These are phyloP conservation scores for Platerodrilus igneus DNA, from an alignment of 2,888 invertebrate genomes.

Conservation along the genomic window DNA sequence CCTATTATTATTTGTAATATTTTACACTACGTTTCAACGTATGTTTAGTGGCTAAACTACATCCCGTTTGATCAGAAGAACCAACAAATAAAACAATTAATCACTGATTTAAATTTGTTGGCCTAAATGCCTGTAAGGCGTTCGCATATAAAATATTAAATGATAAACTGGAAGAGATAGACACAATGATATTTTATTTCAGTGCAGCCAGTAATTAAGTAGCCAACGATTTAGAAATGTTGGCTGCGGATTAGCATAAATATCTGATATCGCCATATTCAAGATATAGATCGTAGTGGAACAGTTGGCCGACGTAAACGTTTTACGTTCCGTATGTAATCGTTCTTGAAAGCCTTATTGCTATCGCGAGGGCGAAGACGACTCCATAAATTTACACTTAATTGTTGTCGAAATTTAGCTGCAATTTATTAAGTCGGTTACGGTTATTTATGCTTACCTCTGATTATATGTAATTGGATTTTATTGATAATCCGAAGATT, in stretches of 20 bases:
- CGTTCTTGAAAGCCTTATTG: slow-evolving; percentile 36
- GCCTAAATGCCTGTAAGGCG: slow-evolving; percentile 10
- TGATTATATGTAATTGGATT: slow-evolving; percentile 45
- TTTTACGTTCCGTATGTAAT: slow-evolving; percentile 33
- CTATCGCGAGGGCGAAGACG: slow-evolving; percentile 40
- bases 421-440: slow-evolving; percentile 38
- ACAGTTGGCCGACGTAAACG: slow-evolving; percentile 35
- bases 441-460: slow-evolving; percentile 29
- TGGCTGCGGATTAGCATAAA: slow-evolving; percentile 37
- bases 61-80: slow-evolving; percentile 21
- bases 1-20: slow-evolving; percentile 44
- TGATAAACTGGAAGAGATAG: slow-evolving; percentile 11
- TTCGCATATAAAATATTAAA: slow-evolving; percentile 6
- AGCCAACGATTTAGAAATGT: slow-evolving; percentile 33
- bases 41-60: too few species aligned
- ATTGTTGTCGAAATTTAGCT: slow-evolving; percentile 46
- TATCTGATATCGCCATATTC: slow-evolving; percentile 35
- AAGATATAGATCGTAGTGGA: slow-evolving; percentile 34
- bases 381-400: slow-evolving; percentile 44
- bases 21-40: slow-evolving; percentile 23
- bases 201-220: slow-evolving; percentile 33
- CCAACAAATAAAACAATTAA: slow-evolving; percentile 14
- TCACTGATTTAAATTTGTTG: slow-evolving; percentile 8
- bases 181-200: slow-evolving; percentile 18
- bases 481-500: slow-evolving; percentile 44